Percentiles rank a stretch among this genome's conserved stretches.
Evolutionary conservation across 37 sponge, comb jelly and placozoan genomes (phyloP).

Genomic region (Oscarella lobularis): DNA sequence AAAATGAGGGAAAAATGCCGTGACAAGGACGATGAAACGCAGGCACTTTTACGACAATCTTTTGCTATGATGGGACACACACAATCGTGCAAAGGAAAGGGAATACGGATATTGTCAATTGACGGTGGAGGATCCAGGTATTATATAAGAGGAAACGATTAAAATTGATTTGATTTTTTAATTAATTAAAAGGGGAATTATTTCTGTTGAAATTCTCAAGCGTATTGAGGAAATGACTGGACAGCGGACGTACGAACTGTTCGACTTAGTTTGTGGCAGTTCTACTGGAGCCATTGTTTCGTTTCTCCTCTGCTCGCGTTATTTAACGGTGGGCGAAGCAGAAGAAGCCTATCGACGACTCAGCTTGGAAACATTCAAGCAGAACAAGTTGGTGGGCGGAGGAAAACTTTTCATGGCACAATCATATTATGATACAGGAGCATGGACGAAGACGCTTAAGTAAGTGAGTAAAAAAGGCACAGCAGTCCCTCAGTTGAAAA

Average conservation of each 20-base stretch:
- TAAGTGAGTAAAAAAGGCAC: too few relatives aligned
- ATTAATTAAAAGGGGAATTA: slow-evolving; percentile 67
- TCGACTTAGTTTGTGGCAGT: slow-evolving; percentile 71
- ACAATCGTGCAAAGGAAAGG: slow-evolving; percentile 22
- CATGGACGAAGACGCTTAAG: slow-evolving; percentile 32
- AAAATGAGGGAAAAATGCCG: too few relatives aligned
- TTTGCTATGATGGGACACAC: slow-evolving; percentile 41
- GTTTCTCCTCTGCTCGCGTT: slow-evolving; percentile 27
- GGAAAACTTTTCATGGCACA: slow-evolving; percentile 51
- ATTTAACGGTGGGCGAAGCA: background rate
- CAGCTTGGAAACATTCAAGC: slow-evolving; percentile 43
- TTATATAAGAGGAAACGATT: background rate
- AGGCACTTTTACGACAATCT: too few relatives aligned
- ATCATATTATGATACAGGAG: slow-evolving; percentile 53
- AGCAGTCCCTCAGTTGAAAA: too few relatives aligned
- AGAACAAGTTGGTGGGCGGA: slow-evolving; percentile 51
- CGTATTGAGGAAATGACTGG: slow-evolving; percentile 37
- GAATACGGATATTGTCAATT: slow-evolving; percentile 48
- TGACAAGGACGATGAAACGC: too few relatives aligned
- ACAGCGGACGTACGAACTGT: slow-evolving; percentile 22
- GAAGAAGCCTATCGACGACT: slow-evolving; percentile 20
- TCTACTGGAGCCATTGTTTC: slow-evolving; percentile 46
- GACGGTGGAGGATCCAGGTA: slow-evolving; percentile 81
- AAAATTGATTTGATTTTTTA: background rate
- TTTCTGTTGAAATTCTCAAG: slow-evolving; percentile 41